Base-by-base conservation (phyloP, 2,888 invertebrate species). In the Venustoraphidia nigricollis region DNA sequence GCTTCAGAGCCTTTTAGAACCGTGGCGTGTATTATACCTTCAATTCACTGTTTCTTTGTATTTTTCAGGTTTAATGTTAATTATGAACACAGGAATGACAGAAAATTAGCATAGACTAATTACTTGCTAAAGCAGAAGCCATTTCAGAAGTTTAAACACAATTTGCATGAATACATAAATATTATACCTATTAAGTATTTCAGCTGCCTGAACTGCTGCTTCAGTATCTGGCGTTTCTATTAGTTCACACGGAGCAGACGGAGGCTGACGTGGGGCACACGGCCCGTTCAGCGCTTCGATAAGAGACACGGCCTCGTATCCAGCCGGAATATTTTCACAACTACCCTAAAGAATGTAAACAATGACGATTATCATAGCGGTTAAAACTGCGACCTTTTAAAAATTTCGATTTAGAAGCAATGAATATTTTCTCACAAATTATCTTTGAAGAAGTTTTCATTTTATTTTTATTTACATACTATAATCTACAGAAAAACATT, bases 261-360 rank as follows among this genome's bases (percentile, higher is more conserved):
- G 65, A 9, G 66, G 64, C 49, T 64, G 43, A 54, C 75, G 71
- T 45, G 75, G 73, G 36, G 73, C 70, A 58, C 78, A 83, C 8
- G 93, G 94, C 0, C 96, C 96, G 70, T 96, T 96, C 47, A 96
- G 72, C 4, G 96, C 96, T 70, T 96, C 96, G 55, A 96, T 87
- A 46, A 96, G 73, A 0, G 95, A 89, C 46, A 96, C 89, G 34
- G 92, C 84, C 70, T 94, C 90, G 67, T 93, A 96, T 1, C 95
- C 95, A 0, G 85, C 77, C 10, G 94, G 95, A 59, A 94, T 87
- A 62, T 88, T 85, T 62, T 89, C 88, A 63, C 79, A 78, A 59
- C 77, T 80, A 53, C 77, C 79, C 81, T 82, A 55, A 13, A 57
- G 36, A 36, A 37, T 40, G 10, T 9, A 34, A 46, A 41, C n/a